These are phyloP conservation scores for Prosopocoilus inquinatus DNA, from an alignment of 2,888 invertebrate genomes.

Conservation along the genomic window DNA sequence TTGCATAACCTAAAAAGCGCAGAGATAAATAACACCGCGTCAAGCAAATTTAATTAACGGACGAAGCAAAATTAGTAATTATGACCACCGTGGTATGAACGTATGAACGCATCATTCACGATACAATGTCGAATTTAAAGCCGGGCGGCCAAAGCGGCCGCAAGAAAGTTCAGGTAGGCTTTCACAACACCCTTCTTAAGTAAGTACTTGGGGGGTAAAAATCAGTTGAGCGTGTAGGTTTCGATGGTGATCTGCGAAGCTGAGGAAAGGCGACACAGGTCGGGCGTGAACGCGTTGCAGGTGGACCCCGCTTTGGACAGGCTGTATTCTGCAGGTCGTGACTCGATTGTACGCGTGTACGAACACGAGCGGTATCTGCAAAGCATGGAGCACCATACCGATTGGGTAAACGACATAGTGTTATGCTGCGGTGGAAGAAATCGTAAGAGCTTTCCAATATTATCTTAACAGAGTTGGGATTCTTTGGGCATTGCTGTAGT, in stretches of 20 bases:
- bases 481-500: no score
- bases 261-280: conserved; percentile 89
- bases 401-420: conserved; percentile 99
- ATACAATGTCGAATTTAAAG: conserved; percentile 45
- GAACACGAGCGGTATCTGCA: conserved; percentile 84
- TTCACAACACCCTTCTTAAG: neutral
- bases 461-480: no score
- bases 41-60: no score
- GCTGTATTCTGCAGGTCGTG: conserved; percentile 94
- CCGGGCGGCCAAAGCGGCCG: conserved; percentile 46
- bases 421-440: conserved; percentile 96
- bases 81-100: no score
- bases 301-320: conserved; percentile 83
- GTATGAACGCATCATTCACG: no score
- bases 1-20: no score
- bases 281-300: conserved; percentile 94
- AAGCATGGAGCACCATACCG: conserved; percentile 99
- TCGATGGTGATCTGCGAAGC: conserved; percentile 98
- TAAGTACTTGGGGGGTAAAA: neutral
- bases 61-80: no score
- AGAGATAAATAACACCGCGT: no score
- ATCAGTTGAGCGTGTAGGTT: conserved; percentile 62
- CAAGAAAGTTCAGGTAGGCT: conserved; percentile 49
- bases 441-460: conserved; percentile 56
- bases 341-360: conserved; percentile 95